Percentiles rank a stretch among this genome's conserved stretches.
These are phyloP conservation scores for Mongoloraphidia duomilia DNA, from an alignment of 2,888 invertebrate genomes.

Conservation along the genomic window DNA sequence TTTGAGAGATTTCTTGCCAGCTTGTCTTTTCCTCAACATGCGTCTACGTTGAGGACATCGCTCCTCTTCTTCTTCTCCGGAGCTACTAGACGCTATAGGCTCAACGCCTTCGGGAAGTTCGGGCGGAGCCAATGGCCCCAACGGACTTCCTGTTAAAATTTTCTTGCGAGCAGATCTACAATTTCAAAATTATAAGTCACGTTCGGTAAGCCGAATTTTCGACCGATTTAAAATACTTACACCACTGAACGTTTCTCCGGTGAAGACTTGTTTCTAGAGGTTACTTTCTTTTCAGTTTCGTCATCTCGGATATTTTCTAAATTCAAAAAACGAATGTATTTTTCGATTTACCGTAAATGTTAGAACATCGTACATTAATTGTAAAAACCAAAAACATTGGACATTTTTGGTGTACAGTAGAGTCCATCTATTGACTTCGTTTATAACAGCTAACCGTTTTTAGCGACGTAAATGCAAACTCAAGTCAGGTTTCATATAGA, in stretches of 20 bases:
- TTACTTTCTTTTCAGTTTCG: not conserved
- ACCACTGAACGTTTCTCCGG: too few species aligned
- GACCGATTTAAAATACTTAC: too few species aligned
- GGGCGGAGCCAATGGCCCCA: conserved; percentile 27
- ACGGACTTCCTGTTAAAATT: conserved; percentile 34
- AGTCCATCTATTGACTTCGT: too few species aligned
- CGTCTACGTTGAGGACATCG: conserved; percentile 33
- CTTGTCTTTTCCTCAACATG: conserved; percentile 48
- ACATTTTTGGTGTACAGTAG: too few species aligned
- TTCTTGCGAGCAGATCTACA: conserved; percentile 31
- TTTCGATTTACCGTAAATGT: not conserved
- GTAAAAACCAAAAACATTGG: too few species aligned
- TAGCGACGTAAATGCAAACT: too few species aligned
- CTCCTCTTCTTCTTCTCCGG: conserved; percentile 23
- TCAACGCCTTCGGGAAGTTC: conserved; percentile 36
- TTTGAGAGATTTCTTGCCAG: conserved; percentile 28
- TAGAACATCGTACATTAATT: conserved; percentile 1
- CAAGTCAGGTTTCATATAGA: too few species aligned
- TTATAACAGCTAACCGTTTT: too few species aligned
- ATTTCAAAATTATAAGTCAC: too few species aligned
- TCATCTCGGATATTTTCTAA: too few species aligned
- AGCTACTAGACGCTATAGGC: conserved; percentile 34
- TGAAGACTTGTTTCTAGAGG: not conserved
- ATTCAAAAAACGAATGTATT: too few species aligned
- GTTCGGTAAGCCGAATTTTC: too few species aligned